Conservation (phyloP, 2,797 vertebrate genomes). For the Rhabdophis nuchalis region DNA sequence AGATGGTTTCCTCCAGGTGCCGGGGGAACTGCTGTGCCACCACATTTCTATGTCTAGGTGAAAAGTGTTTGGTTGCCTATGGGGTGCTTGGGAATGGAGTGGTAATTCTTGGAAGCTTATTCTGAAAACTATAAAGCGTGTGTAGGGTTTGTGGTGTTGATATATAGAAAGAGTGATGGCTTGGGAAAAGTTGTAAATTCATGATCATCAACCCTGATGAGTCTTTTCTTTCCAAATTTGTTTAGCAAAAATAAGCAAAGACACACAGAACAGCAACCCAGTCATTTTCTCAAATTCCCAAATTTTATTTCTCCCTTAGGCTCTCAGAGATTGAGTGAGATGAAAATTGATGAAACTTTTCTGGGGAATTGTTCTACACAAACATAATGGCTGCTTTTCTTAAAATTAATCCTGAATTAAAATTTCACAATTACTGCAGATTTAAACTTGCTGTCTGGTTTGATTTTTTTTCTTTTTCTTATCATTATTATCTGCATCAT, state of each 20-base stretch:
- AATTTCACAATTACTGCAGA: neutral
- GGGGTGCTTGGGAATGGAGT: no score
- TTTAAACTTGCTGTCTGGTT: neutral
- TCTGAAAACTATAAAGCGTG: neutral
- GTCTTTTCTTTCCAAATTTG: neutral
- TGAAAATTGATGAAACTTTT: neutral
- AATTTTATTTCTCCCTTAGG: neutral
- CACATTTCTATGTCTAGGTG: no score
- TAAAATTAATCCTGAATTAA: neutral
- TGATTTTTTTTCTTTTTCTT: neutral
- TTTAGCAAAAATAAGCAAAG: neutral
- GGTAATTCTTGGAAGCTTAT: neutral
- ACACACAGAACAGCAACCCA: neutral
- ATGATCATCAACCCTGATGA: neutral
- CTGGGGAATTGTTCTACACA: neutral
- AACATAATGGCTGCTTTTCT: neutral
- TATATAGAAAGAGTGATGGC: neutral
- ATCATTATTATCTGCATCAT: neutral
- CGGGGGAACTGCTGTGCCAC: no score
- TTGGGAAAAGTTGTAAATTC: neutral
- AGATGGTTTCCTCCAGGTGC: no score
- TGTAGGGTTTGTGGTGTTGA: neutral
- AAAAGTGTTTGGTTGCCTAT: no score
- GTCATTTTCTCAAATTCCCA: neutral
- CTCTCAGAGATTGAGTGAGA: neutral